Base-by-base conservation (phyloP, 2,797 vertebrate species). In the Ambastaia sidthimunki region DNA sequence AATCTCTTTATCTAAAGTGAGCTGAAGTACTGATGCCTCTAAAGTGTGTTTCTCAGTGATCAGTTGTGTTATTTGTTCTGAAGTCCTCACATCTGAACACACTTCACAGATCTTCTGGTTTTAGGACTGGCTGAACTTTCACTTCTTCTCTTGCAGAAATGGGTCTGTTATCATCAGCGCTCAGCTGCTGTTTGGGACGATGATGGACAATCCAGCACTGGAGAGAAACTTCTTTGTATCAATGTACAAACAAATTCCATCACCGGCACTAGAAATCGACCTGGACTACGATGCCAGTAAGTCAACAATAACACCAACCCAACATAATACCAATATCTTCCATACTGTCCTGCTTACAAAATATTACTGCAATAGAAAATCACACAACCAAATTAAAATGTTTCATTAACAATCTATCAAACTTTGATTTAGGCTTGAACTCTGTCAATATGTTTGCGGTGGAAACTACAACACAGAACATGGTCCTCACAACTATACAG, bases 101-200 rank as follows among this genome's bases (percentile, higher is more conserved):
- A n/a, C n/a, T n/a, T n/a, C n/a, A n/a, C n/a, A n/a, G n/a, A n/a
- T n/a, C n/a, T n/a, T n/a, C n/a, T n/a, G n/a, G n/a, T n/a, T n/a
- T n/a, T n/a, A n/a, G n/a, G 34, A n/a, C n/a, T 78, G 57, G 73
- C 4, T 74, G 2, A 59, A 34, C 44, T 50, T 41, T 15, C 18
- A 31, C 18, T 80, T 66, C 76, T 34, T 68, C 71, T 81, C 21
- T 72, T 74, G 31, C 80, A 89, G 88, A 62, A 84, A 87, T 54
- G 88, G 88, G 57, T 89, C 88, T 23, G 86, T 89, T 48, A 85
- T 87, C 23, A 86, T 80, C 48, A 83, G 71, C 34, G 71, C 85
- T 37, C 81, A 65, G 23, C 19, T 83, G 16, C 1, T 79, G 57
- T 87, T 89, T 84, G 48, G 71, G 31, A 66, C 44, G 1, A 48